Evolutionary conservation across 2,888 invertebrate genomes (phyloP).

Genomic region (Chrysolina oricalcia): DNA sequence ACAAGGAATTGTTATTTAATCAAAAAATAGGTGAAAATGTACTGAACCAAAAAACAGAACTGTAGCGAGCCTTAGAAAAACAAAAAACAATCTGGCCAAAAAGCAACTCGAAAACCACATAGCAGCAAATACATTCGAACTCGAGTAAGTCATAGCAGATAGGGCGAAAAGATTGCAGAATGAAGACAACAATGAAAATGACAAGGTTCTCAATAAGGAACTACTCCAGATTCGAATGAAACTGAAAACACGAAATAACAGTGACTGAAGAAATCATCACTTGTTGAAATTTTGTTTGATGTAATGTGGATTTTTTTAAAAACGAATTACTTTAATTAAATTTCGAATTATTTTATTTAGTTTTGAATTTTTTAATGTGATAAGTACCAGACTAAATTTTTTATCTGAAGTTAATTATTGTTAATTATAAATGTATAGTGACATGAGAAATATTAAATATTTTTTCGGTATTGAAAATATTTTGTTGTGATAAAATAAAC

Average conservation of each 20-base stretch:
- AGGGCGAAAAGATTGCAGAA: slow-evolving; percentile 74
- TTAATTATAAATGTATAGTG: slow-evolving; percentile 36
- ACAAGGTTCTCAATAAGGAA: slow-evolving; percentile 75
- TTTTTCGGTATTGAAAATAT: slow-evolving; percentile 33
- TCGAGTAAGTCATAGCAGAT: slow-evolving; percentile 78
- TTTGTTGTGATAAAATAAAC: neutral
- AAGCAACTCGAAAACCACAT: slow-evolving; percentile 75
- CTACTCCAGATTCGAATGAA: slow-evolving; percentile 79
- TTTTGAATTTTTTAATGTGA: slow-evolving; percentile 54
- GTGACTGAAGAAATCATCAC: slow-evolving; percentile 10
- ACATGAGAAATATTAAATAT: slow-evolving; percentile 36
- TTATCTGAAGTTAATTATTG: slow-evolving; percentile 50
- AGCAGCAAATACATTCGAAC: slow-evolving; percentile 71
- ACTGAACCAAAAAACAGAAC: slow-evolving; percentile 92
- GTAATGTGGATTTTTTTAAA: slow-evolving; percentile 30
- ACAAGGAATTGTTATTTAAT: slow-evolving; percentile 91
- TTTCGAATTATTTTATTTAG: slow-evolving; percentile 41
- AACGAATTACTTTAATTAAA: slow-evolving; percentile 30
- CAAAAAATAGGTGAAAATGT: slow-evolving; percentile 94
- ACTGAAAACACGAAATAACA: slow-evolving; percentile 70
- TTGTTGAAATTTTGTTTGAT: slow-evolving; percentile 7
- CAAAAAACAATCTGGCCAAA: slow-evolving; percentile 87
- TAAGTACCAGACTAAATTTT: slow-evolving; percentile 57
- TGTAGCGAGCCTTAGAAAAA: slow-evolving; percentile 90
- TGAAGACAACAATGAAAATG: slow-evolving; percentile 68